These are phyloP conservation scores for Chaetodon trifascialis DNA, from an alignment of 2,113 vertebrate species.

Conservation along the genomic window DNA sequence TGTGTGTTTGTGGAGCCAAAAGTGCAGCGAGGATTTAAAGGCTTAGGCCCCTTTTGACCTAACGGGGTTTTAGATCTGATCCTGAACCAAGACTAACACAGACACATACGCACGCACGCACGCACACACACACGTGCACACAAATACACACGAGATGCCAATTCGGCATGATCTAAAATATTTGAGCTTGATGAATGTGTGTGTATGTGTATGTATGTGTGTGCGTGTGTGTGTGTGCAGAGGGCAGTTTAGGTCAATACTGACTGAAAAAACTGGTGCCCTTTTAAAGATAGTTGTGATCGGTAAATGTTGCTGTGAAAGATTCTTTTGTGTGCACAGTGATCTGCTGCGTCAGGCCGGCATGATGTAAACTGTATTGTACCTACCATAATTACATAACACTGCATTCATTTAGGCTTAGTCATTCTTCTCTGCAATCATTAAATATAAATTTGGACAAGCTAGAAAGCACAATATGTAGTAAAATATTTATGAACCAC, in stretches of 20 bases:
- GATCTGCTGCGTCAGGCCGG: not conserved
- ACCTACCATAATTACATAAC: not conserved
- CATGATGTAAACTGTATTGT: not conserved
- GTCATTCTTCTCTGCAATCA: not conserved
- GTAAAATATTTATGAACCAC: not conserved
- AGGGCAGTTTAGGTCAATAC: too few species aligned
- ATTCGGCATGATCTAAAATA: not conserved
- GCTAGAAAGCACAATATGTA: not conserved
- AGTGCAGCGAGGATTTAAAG: conserved; percentile 46
- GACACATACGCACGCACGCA: not conserved
- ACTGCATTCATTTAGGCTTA: not conserved
- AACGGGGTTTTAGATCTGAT: conserved; percentile 31
- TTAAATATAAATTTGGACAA: conserved; percentile 3
- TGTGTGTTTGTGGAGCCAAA: conserved; percentile 17
- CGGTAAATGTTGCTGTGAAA: not conserved
- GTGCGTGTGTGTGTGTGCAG: not conserved
- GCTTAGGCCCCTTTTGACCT: conserved; percentile 30
- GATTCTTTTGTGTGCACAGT: not conserved
- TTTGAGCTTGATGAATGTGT: not conserved
- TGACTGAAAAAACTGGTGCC: not conserved
- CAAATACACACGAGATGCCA: conserved; percentile 1
- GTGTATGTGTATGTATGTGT: not conserved
- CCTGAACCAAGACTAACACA: conserved; percentile 26
- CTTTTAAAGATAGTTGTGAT: not conserved
- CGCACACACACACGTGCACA: too few species aligned